Base-by-base conservation (phyloP, 2,797 vertebrate genomes). In the Hypotaenidia philippensis region DNA sequence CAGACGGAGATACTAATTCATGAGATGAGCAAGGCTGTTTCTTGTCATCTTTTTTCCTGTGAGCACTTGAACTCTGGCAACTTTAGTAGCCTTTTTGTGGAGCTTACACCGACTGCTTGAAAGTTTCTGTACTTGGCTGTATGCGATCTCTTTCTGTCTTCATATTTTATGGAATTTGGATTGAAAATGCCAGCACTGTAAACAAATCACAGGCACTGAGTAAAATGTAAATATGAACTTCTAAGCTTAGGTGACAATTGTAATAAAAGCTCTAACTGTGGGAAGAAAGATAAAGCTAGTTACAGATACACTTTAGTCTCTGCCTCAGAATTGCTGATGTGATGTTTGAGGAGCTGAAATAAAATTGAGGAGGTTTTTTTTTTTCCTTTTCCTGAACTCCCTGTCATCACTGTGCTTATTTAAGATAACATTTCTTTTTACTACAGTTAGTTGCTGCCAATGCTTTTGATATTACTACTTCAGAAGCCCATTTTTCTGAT, bases 201-300 rank as follows among this genome's bases (percentile, higher is more conserved):
- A 94, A 64, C 34, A 87, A 89, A 77, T 69, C 41, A 63, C 12
- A 71, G 80, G 22, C 45, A 32, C 47, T 9, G 36, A 83, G 29
- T 57, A 66, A 84, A 93, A 90, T 34, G n/a, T 47, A 74, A 91
- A 88, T 79, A 85, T 5, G 17, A 88, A 57, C 36, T 93, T 53
- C 56, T 31, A 60, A 79, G 59, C 78, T 90, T 41, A 91, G 57
- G 14, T 81, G 55, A 66, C 55, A 94, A 44, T 60, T 72, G 52
- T 45, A 88, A 79, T 81, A 82, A 88, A 82, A 88, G 40, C 36
- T 83, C 31, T 38, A 64, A 64, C 15, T 32, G 29, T 56, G 22
- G 21, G n/a, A 57, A 53, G 59, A 71, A 77, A 81, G 38, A 85
- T 71, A 65, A 83, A 84, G 31, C 63, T 53, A 41, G 45, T 57